Evolutionary conservation across 2,797 vertebrate species (phyloP).

Genomic region (Sciurus vulgaris): DNA sequence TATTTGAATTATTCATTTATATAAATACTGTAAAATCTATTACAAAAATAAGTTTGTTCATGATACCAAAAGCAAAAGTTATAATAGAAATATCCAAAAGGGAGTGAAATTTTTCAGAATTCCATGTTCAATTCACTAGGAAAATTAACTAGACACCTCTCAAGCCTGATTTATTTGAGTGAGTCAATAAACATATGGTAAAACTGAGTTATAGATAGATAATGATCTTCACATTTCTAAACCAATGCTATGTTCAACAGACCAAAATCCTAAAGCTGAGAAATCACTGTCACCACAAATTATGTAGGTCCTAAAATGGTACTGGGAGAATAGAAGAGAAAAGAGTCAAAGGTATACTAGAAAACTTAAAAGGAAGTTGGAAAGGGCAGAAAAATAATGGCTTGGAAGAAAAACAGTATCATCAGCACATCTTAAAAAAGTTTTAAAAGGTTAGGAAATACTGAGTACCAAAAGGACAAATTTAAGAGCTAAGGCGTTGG

Average conservation of each 20-base stretch:
- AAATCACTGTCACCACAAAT: neutral
- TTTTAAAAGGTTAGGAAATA: conserved; percentile 27
- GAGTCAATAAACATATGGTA: neutral
- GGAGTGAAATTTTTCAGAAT: conserved; percentile 11
- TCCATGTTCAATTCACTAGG: neutral
- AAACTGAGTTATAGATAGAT: neutral
- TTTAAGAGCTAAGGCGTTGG: neutral
- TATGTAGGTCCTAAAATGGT: conserved; percentile 4
- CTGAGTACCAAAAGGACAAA: neutral
- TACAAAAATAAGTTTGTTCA: conserved; percentile 45
- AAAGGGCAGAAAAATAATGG: conserved; percentile 24
- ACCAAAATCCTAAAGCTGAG: conserved; percentile 22
- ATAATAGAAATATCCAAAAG: conserved; percentile 46
- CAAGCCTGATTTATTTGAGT: conserved; percentile 28
- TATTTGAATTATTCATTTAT: conserved; percentile 41
- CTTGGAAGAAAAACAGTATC: neutral
- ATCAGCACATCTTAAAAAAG: neutral
- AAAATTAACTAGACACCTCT: conserved; percentile 32
- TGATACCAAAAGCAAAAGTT: neutral
- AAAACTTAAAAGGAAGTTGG: conserved; percentile 43
- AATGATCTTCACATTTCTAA: neutral
- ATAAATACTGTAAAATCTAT: conserved; percentile 7
- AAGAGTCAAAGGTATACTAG: neutral
- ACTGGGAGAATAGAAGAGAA: neutral
- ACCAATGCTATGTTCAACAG: neutral